Conservation (phyloP, 2,797 vertebrate species). For the Columba guinea region DNA sequence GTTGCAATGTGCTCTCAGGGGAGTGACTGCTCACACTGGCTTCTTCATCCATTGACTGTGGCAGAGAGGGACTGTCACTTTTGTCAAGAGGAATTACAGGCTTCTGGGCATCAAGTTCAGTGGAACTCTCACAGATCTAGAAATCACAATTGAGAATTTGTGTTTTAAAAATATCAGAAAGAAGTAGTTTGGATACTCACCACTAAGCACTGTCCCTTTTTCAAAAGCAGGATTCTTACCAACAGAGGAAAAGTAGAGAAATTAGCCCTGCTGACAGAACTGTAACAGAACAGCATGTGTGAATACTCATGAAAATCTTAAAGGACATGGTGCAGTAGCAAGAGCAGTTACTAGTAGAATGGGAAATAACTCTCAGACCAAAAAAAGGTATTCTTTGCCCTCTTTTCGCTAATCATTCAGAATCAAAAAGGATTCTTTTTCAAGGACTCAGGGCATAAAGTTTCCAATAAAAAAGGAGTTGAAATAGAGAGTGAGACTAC, state of each 20-base stretch:
- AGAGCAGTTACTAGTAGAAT: neutral
- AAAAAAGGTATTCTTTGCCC: neutral
- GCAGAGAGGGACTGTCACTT: slow-evolving; percentile 22
- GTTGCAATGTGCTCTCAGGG: slow-evolving; percentile 54
- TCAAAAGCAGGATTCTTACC: neutral
- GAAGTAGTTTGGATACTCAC: neutral
- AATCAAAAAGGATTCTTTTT: neutral
- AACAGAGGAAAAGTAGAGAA: neutral
- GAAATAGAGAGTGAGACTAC: neutral
- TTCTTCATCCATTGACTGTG: slow-evolving; percentile 69
- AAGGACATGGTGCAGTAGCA: neutral
- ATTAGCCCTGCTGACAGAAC: neutral
- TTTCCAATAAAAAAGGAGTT: neutral
- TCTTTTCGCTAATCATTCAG: neutral
- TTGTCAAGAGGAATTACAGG: slow-evolving; percentile 61
- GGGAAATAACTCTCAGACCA: neutral
- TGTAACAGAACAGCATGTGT: neutral
- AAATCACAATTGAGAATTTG: slow-evolving; percentile 18
- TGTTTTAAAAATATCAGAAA: neutral
- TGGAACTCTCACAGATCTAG: slow-evolving; percentile 71
- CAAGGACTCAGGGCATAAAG: neutral
- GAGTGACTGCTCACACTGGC: slow-evolving; percentile 42
- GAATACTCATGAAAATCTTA: neutral
- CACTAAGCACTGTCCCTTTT: neutral
- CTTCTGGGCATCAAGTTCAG: slow-evolving; percentile 69